Base-by-base conservation (phyloP, 1,140 invertebrate species). In the silkworm (Bombyx mori) region DNA sequence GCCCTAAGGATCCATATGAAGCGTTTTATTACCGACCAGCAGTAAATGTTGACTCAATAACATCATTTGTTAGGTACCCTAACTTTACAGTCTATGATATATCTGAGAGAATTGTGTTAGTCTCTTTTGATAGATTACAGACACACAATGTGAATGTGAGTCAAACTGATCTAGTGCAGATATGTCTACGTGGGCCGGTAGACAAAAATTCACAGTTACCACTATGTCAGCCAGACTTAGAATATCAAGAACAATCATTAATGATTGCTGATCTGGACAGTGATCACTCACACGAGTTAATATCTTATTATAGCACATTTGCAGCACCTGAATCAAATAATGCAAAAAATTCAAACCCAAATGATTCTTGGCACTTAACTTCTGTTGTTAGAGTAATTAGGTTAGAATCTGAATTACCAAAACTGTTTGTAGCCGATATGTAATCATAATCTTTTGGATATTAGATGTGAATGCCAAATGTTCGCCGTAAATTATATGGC, bases 141-240 rank as follows among this genome's bases (percentile, higher is more conserved):
- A 90, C 91, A 5, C 91, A 92, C 64, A 90, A 91, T 64, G 92
- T 94, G 49, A 94, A 95, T 75, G 90, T 92, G 2, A 94, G 92
- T 75, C 91, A 93, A 71, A 93, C 89, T 46, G 91, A 94, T 63
- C 90, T 95, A 26, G 83, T 91, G 3, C 93, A 94, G 68, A 89
- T 95, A 50, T 95, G 94, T 82, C 82, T 81, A 0, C 75, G 79
- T 18, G 88, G 89, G 35, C 64, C 71, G 4, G 66, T 78, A 2
- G 73, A 83, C 42, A 57, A 65, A 3, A 62, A 69, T 18, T 73
- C 82, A 52, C 79, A 86, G n/a, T 80, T 91, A 54, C 69, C 88
- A 7, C 69, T 88, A 8, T 95, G 94, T 76, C 94, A 95, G 66
- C 94, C 94, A 1, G 91, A 92, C 85, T 77, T 94, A 8, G 89